These are phyloP conservation scores for Variabilichromis moorii DNA, from an alignment of 2,113 vertebrate species.

Conservation along the genomic window DNA sequence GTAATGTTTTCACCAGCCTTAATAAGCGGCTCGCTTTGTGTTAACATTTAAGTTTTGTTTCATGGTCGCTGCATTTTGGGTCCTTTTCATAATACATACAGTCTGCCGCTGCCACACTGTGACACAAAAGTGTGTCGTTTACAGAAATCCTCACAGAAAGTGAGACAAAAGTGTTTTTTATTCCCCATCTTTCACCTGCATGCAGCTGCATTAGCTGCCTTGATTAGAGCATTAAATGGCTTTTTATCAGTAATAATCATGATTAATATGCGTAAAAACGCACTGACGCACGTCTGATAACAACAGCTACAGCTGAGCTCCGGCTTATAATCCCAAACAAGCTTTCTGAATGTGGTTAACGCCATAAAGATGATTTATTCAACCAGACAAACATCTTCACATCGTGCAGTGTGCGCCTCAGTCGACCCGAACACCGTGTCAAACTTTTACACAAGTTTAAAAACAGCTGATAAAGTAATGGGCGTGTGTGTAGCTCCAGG, in stretches of 20 bases:
- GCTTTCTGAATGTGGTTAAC: background rate
- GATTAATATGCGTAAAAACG: fast-evolving
- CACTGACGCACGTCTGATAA: background rate
- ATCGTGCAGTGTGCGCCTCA: background rate
- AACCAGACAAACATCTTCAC: background rate
- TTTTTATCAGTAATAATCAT: background rate
- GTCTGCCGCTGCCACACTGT: background rate
- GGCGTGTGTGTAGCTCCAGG: fast-evolving
- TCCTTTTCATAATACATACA: fast-evolving
- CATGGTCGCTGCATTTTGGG: no score
- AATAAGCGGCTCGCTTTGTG: fast-evolving
- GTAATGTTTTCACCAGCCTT: fast-evolving
- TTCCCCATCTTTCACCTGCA: background rate
- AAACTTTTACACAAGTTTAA: background rate
- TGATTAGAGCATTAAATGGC: background rate
- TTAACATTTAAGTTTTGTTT: no score
- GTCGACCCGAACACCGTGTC: fast-evolving
- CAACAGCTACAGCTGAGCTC: background rate
- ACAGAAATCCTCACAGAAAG: background rate
- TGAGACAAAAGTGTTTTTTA: background rate
- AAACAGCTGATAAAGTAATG: background rate
- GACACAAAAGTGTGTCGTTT: background rate
- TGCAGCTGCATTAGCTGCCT: background rate
- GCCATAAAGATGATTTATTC: background rate
- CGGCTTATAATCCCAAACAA: background rate